A percentile compares a stretch with the other conserved stretches of the same genome.
Conservation (phyloP, 2,888 invertebrate species). For the Amblyteles armatorius region DNA sequence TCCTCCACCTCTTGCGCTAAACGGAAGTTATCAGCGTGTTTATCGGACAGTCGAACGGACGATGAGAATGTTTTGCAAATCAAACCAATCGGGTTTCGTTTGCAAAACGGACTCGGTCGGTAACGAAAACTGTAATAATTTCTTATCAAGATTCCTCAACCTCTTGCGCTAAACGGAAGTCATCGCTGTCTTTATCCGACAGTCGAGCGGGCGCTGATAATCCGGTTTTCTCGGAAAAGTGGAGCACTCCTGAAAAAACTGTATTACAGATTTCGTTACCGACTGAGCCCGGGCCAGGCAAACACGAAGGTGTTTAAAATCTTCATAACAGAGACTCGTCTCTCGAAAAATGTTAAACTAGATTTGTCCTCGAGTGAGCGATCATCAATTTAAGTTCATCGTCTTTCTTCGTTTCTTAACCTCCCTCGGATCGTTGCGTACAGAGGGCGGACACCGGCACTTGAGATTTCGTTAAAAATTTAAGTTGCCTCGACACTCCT, state of each 20-base stretch:
- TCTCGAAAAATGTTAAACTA: background rate
- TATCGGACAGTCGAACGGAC: no score
- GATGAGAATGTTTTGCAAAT: no score
- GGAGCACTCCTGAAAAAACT: background rate
- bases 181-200: background rate
- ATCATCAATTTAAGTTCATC: background rate
- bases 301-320: no score
- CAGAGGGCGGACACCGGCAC: constrained; percentile 8
- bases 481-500: constrained; percentile 19
- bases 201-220: no score
- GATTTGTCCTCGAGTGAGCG: background rate
- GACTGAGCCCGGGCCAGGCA: no score
- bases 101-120: no score
- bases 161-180: background rate
- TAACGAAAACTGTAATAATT: no score
- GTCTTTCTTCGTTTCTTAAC: background rate
- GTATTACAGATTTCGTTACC: background rate
- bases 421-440: background rate
- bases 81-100: no score
- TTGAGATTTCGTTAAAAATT: constrained; percentile 53
- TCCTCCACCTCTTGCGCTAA: background rate
- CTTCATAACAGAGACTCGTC: background rate
- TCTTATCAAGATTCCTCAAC: background rate
- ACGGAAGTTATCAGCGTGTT: background rate
- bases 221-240: no score